phyloP scores from a whole-genome alignment of 2,113 vertebrate genomes.

The Heterotis niloticus region DNA sequence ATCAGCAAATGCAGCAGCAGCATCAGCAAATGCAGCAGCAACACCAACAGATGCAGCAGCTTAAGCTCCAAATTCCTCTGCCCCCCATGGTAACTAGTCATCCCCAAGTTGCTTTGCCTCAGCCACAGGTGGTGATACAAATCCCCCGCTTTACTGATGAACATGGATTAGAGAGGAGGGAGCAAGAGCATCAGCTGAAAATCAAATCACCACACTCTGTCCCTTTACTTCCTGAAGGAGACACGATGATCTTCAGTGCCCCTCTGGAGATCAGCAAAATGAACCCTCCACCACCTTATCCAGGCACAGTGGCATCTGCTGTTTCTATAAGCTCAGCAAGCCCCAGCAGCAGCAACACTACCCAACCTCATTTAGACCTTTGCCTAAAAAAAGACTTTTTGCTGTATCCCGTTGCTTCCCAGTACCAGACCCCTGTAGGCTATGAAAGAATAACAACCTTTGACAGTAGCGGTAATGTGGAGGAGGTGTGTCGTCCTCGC shows the following conservation, averaged over 20 bases:
- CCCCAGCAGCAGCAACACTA: conserved; percentile 63
- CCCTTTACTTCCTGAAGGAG: conserved; percentile 69
- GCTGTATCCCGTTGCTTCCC: conserved; percentile 72
- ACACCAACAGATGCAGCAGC: conserved; percentile 67
- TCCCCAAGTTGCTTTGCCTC: conserved; percentile 65
- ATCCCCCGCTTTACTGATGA: conserved; percentile 58
- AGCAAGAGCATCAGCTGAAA: conserved; percentile 75
- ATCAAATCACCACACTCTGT: conserved; percentile 55
- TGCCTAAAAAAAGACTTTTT: conserved; percentile 87
- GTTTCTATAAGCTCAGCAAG: conserved; percentile 56
- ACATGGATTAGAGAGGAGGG: conserved; percentile 61
- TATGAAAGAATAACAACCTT: conserved; percentile 97
- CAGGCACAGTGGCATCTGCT: conserved; percentile 76
- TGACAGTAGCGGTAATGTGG: conserved; percentile 96
- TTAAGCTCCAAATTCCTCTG: conserved; percentile 68
- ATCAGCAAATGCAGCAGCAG: conserved; percentile 70
- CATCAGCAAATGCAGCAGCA: conserved; percentile 71
- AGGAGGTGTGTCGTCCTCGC: conserved; percentile 92
- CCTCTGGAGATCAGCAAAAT: conserved; percentile 80
- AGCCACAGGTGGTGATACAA: conserved; percentile 62
- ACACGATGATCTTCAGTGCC: conserved; percentile 58
- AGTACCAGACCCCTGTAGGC: conserved; percentile 85
- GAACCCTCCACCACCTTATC: conserved; percentile 86
- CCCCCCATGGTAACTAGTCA: conserved; percentile 62
- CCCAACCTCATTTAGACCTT: conserved; percentile 68